Evolutionary conservation across 1,140 invertebrate species (phyloP), one percentile per base, ranked within the genome.

Genomic region (Ephestia elutella): DNA sequence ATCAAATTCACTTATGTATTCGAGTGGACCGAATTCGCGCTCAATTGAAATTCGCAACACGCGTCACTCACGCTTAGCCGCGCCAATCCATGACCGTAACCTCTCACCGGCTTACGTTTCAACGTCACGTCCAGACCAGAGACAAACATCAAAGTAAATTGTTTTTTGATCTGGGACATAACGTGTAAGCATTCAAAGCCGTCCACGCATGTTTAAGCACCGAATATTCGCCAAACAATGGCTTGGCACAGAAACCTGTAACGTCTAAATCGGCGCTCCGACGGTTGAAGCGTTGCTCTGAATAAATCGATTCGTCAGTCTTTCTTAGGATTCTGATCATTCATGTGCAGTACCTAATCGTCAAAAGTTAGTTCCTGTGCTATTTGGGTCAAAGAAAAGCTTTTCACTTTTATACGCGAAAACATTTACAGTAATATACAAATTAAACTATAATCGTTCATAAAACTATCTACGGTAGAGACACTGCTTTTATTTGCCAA

Each of bases 101-200:
- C 75, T 64, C 61, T 49, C 57, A 63, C 59, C 66, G 63, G 57
- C 64, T 75, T 76, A 69, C 60, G 73, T 72, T 80, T 67, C 65
- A 71, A 75, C 62, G 71, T 74, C 80, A 84, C 75, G 81, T 83
- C 73, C 74, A 9, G 4, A 18, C 17, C 55, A 50, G 51, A 74
- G 71, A 82, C 75, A 78, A 81, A 62, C 66, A 80, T 82, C 77
- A 75, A 71, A 82, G 68, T 74, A 84, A 81, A 80, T 71, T 68
- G 68, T 73, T 64, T 70, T 81, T 81, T 81, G 73, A 84, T 83
- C 74, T 74, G 68, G 67, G 68, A 72, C 73, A 72, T 61, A 71
- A 77, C 78, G 82, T 78, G 80, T 75, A 68, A 74, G 74, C 59
- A 81, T 75, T 79, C 62, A 63, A 76, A 77, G 70, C 60, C 59